A percentile compares a stretch with the other conserved stretches of the same genome.
Conservation (phyloP, 2,888 invertebrate species). For the Yponomeuta cagnagella region DNA sequence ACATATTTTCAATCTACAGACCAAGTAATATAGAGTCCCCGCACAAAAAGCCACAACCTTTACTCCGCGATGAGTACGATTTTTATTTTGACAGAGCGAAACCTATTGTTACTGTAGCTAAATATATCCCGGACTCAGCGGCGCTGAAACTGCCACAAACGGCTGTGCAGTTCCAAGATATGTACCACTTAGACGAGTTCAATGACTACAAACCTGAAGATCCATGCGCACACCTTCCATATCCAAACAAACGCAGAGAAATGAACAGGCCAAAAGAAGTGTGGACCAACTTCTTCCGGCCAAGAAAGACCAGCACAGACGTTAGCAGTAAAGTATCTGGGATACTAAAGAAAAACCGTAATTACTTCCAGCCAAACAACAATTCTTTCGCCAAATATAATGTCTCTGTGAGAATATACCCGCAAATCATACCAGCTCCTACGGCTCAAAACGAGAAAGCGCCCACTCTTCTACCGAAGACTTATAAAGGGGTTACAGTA, state of each 20-base stretch:
- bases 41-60: not conserved
- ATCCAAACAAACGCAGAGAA: not conserved
- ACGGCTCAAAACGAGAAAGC: not conserved
- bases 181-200: not conserved
- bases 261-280: not conserved
- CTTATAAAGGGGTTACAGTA: not conserved
- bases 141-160: slow-evolving; percentile 8
- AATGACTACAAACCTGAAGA: not conserved
- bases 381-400: not conserved
- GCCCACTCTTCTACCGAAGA: not conserved
- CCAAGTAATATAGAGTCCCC: not conserved
- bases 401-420: not conserved
- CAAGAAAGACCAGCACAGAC: not conserved
- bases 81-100: not conserved
- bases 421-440: not conserved
- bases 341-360: not conserved
- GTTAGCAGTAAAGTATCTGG: not conserved
- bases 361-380: not conserved
- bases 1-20: not conserved
- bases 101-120: not conserved
- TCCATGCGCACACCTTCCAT: not conserved
- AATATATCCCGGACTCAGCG: not conserved
- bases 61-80: not conserved
- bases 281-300: not conserved
- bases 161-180: not conserved